Conservation (phyloP, 2,797 vertebrate genomes). For the Myripristis murdjan region DNA sequence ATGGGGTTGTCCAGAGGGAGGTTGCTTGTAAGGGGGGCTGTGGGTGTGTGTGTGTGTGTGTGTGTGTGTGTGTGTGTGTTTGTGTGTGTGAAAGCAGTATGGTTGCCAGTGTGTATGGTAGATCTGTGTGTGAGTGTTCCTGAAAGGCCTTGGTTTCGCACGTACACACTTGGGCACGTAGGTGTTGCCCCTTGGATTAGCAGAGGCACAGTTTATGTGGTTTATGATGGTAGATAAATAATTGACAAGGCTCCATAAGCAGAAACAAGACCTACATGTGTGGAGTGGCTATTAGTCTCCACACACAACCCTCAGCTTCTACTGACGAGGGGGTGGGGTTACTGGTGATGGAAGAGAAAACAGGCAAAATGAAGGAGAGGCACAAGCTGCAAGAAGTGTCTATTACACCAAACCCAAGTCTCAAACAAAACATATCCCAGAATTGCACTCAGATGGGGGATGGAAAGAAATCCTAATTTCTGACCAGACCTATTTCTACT, state of each 20-base stretch:
- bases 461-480: not conserved
- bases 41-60: constrained; percentile 47
- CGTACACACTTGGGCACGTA: not conserved
- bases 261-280: constrained; percentile 29
- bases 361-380: not conserved
- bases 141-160: not conserved
- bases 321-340: not conserved
- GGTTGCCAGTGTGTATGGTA: constrained; percentile 10
- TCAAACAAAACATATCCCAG: constrained; percentile 3
- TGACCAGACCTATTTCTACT: constrained; percentile 33
- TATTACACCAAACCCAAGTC: constrained; percentile 5
- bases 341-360: not conserved
- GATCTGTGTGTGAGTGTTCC: not conserved
- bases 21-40: constrained; percentile 47
- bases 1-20: constrained; percentile 56
- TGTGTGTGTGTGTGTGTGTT: constrained; percentile 25
- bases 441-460: not conserved
- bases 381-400: not conserved
- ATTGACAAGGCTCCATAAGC: constrained; percentile 32
- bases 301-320: not conserved
- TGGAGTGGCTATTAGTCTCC: constrained; percentile 11
- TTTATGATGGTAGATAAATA: constrained; percentile 59
- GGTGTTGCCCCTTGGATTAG: constrained; percentile 17
- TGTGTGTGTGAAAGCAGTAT: not conserved
- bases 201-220: constrained; percentile 18